Base-by-base conservation (phyloP, 2,113 vertebrate genomes). In the Syngnathus floridae region DNA sequence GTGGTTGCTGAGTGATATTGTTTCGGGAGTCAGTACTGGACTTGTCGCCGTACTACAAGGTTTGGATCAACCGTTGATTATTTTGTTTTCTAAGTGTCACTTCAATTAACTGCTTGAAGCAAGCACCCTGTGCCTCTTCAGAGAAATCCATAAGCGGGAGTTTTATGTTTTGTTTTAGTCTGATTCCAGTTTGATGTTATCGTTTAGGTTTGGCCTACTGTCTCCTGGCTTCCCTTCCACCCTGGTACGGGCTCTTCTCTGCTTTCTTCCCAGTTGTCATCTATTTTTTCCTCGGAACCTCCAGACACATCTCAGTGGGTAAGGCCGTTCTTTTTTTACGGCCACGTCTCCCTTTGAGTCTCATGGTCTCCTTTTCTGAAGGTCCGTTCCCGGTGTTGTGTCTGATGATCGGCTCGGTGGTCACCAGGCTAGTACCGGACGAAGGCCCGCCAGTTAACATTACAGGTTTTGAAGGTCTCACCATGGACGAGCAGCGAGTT, bases 41-140 rank as follows among this genome's bases (percentile, higher is more conserved):
- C 86, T 99, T 0, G 96, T 99, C n/a, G 90, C 94, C 14, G 94
- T 99, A 21, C 85, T 99, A 31, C 97, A 99, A 94, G 97, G 97
- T 99, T 41, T 14, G 12, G 41, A 6, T 49, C 46, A 0, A n/a
- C 19, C 9, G 6, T 49, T 49, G 7, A 49, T 2, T 1, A 9
- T 17, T 26, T 11, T 61, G 12, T 45, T 45, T 45, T 13, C 1
- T 38, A 38, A 54, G 4, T 36, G 13, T 31, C 26, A 3, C 26
- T 31, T 31, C 26, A 31, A 31, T 31, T 31, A 31, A 31, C 26
- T 31, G 26, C 26, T 31, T 31, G 26, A 31, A 31, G 26, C 26
- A 31, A 31, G 26, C 26, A 31, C 26, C 26, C 26, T 31, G 26
- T 31, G 26, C 26, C 26, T 31, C 26, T 31, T 31, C 26, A 31